Evolutionary conservation across 2,113 vertebrate genomes (phyloP), one percentile per base, ranked within the genome.

Genomic region (Corythornis madagascariensis): DNA sequence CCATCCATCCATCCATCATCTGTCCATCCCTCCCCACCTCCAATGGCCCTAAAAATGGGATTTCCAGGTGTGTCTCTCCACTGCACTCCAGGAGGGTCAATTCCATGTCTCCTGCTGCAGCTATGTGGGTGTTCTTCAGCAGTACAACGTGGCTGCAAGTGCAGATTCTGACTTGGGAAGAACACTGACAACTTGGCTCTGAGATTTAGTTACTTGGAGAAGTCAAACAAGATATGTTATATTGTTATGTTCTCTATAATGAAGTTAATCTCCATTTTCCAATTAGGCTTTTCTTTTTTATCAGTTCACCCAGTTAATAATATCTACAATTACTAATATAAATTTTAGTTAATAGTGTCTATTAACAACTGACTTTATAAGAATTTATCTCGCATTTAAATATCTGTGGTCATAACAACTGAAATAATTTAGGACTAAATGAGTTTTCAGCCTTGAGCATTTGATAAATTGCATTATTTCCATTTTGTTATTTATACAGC

Each of bases 311-410:
- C 78, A 87, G 92, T 95, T 95, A 82, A 78, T 94, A 95, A 90
- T 87, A 96, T 95, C 94, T 80, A 83, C 91, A 92, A 70, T 92
- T 95, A 94, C 31, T 16, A 80, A 76, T 56, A 93, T 60, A 89
- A 93, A 83, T 95, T 85, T 76, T 92, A 71, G 78, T 83, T 96
- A 96, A 93, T 93, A 52, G 64, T 87, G 67, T 60, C 94, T 94
- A 45, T 95, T 96, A 96, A 85, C 81, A 67, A 78, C 69, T 57
- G 86, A 48, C 84, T 91, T 87, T 66, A 45, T 85, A 89, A 76
- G 89, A 91, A 91, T 96, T 95, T 95, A 95, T 96, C 95, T 96
- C 74, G n/a, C 86, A 66, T 92, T 96, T 89, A n/a, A 90, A 52
- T 91, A 82, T 96, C 95, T 92, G 56, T 96, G 95, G 94, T 91